A percentile compares a stretch with the other conserved stretches of the same genome.
Evolutionary conservation across 2,113 vertebrate species (phyloP).

Genomic region (Pelvicachromis taeniatus): DNA sequence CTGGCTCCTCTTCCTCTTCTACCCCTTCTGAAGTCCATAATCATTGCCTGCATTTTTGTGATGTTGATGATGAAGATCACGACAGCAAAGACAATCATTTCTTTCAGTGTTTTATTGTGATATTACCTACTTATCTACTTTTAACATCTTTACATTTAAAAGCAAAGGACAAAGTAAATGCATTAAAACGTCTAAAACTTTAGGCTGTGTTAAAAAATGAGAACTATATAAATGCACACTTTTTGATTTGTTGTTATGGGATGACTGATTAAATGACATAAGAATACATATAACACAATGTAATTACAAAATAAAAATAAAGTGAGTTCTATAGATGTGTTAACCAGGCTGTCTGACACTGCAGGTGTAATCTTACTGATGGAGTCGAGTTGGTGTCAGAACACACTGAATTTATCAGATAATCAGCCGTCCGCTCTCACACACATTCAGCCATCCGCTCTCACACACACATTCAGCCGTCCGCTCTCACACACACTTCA

Average conservation of each 20-base stretch:
- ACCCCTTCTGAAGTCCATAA: background rate
- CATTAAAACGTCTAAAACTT: background rate
- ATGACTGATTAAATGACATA: background rate
- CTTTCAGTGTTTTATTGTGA: conserved; percentile 22
- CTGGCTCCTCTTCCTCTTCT: too few species aligned
- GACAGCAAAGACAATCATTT: background rate
- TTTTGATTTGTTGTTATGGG: background rate
- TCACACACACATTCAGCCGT: too few species aligned
- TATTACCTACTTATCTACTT: background rate
- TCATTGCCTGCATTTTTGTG: background rate
- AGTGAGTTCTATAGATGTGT: background rate
- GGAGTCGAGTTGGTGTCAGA: too few species aligned
- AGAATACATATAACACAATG: background rate
- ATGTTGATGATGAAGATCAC: background rate
- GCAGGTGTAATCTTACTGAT: background rate
- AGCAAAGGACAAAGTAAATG: background rate
- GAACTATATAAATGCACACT: background rate
- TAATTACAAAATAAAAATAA: background rate
- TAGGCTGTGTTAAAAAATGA: background rate
- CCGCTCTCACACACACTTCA: too few species aligned
- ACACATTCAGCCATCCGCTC: too few species aligned
- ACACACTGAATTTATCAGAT: too few species aligned
- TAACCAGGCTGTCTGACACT: background rate
- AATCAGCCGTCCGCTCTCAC: too few species aligned
- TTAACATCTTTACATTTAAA: conserved; percentile 9